These are phyloP conservation scores for Poeciliopsis occidentalis DNA, from an alignment of 2,113 vertebrate genomes.

Conservation along the genomic window DNA sequence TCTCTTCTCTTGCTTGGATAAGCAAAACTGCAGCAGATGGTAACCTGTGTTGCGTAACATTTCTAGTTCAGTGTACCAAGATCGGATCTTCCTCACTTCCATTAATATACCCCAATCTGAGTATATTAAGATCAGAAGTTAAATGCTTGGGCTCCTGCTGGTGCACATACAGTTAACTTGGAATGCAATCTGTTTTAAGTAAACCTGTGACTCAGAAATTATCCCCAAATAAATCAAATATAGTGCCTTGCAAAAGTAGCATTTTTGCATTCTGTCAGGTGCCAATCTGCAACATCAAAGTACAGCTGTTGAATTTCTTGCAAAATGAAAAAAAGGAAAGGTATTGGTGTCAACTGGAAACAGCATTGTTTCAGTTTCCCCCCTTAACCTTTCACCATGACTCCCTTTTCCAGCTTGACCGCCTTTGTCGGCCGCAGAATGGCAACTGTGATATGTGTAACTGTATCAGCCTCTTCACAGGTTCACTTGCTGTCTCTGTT, in stretches of 20 bases:
- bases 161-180: neutral
- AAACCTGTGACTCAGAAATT: neutral
- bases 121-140: neutral
- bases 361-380: slow-evolving; percentile 21
- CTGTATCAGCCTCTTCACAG: slow-evolving; percentile 43
- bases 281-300: neutral
- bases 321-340: slow-evolving; percentile 40
- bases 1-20: slow-evolving; percentile 34
- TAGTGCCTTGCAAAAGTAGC: neutral
- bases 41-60: slow-evolving; percentile 42
- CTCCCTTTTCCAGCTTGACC: slow-evolving; percentile 44
- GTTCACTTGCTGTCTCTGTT: slow-evolving; percentile 41
- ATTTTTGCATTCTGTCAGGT: neutral
- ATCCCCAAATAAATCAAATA: neutral
- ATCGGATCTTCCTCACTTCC: slow-evolving; percentile 50
- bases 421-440: slow-evolving; percentile 24
- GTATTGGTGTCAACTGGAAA: slow-evolving; percentile 23
- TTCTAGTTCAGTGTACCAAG: slow-evolving; percentile 46
- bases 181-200: neutral
- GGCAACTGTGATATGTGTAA: slow-evolving; percentile 39
- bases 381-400: slow-evolving; percentile 45
- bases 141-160: neutral
- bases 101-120: slow-evolving; percentile 30
- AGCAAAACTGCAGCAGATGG: slow-evolving; percentile 49
- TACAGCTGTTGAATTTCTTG: slow-evolving; percentile 10